These are phyloP conservation scores for Lutraria rhynchaena DNA, from an alignment of 1,140 invertebrate genomes.

Conservation along the genomic window DNA sequence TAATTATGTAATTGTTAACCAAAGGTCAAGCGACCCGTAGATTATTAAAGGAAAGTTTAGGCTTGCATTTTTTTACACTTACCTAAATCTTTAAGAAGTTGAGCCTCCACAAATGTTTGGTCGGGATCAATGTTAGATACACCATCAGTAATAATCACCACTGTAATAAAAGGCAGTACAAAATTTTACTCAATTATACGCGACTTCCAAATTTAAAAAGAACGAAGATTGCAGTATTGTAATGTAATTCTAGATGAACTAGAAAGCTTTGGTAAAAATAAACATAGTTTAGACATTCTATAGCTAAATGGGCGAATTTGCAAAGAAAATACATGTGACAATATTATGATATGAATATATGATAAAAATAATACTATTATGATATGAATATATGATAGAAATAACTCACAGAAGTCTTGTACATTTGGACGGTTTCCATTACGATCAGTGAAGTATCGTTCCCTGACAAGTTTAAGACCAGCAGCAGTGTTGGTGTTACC, in stretches of 20 bases:
- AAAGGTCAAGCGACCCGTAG: no score
- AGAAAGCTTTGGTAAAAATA: no score
- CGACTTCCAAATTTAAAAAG: background rate
- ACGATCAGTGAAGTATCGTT: slow-evolving; percentile 62
- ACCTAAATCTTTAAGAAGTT: slow-evolving; percentile 63
- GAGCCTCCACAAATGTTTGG: slow-evolving; percentile 72
- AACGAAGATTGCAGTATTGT: no score
- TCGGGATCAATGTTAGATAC: slow-evolving; percentile 74
- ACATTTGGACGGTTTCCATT: slow-evolving; percentile 70
- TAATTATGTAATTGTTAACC: background rate
- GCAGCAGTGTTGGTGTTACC: slow-evolving; percentile 77
- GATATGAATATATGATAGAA: background rate
- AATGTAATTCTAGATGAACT: no score
- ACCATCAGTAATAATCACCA: slow-evolving; percentile 77
- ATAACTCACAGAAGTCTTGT: slow-evolving; percentile 73
- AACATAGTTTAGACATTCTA: no score
- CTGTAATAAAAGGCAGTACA: slow-evolving; percentile 62
- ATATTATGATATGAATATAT: no score
- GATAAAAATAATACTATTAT: no score
- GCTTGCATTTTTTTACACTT: no score
- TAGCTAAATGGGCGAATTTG: no score
- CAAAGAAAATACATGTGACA: no score
- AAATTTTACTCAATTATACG: background rate
- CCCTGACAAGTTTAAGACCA: slow-evolving; percentile 70
- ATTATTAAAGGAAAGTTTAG: no score